Evolutionary conservation across 2,888 invertebrate species (phyloP).

Genomic region (Heliconius aoede): DNA sequence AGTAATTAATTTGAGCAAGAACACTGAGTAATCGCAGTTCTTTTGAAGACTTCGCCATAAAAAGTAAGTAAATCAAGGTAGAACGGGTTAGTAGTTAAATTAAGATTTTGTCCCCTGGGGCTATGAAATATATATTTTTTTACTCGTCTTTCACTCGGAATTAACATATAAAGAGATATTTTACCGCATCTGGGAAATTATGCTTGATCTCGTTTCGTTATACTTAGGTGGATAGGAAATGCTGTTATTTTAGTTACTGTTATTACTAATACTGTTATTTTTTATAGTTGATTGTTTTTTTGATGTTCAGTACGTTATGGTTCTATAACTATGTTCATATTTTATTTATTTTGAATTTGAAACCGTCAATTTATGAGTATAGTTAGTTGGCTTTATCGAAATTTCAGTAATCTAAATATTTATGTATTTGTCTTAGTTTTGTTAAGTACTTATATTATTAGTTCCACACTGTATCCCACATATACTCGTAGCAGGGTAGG

Average conservation of each 20-base stretch:
- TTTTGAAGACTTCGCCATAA: conserved; percentile 33
- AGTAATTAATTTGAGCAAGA: conserved; percentile 38
- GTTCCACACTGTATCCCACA: too few species aligned
- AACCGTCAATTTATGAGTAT: too few species aligned
- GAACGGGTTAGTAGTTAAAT: conserved; percentile 36
- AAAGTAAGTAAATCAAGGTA: conserved; percentile 42
- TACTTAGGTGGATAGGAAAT: background rate
- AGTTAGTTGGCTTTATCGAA: too few species aligned
- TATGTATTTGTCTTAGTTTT: too few species aligned
- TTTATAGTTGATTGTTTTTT: background rate
- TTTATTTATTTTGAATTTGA: too few species aligned
- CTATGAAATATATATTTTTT: conserved; percentile 38
- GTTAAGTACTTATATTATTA: too few species aligned
- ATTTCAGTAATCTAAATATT: too few species aligned
- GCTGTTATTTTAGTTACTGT: background rate
- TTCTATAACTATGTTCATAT: background rate
- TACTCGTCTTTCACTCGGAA: conserved; percentile 21
- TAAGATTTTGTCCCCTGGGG: conserved; percentile 39
- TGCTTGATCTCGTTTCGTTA: background rate
- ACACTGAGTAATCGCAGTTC: conserved; percentile 41
- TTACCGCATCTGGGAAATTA: conserved; percentile 25
- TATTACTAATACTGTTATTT: too few species aligned
- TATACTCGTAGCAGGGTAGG: too few species aligned
- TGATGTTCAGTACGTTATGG: background rate
- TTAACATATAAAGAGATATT: conserved; percentile 42